Base-by-base conservation (phyloP, 1,140 invertebrate species). In the Lepidotrigona ventralis region DNA sequence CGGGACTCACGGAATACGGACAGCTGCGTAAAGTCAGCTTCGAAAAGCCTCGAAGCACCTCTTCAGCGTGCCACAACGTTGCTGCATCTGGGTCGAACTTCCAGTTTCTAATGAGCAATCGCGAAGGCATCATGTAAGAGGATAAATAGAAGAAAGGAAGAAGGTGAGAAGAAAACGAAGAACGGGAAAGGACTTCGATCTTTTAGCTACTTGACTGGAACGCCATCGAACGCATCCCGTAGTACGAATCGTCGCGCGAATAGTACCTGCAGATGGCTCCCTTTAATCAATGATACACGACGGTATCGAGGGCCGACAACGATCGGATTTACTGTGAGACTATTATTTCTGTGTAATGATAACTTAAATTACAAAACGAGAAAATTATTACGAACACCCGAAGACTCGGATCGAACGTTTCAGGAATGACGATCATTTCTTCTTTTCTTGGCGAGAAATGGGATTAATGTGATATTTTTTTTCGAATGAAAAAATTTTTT, bases 321-420 rank as follows among this genome's bases (percentile, higher is more conserved):
- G 71, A 81, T 81, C 79, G 33, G n/a, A 70, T 58, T 70, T 39
- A 58, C 6, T 53, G 14, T 26, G 58, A 39, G 54, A 39, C 39
- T 46, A 46, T 46, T 46, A 46, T 46, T 46, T 77, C 64, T 33
- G 19, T 71, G 71, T 66, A 71, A 9, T 54, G 54, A 9, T 58
- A 8, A 46, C 53, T 19, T 78, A 78, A 29, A 3, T 54, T 83
- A 39, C 23, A 46, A 19, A 29, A 8, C 12, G 0, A 6, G 0
- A 68, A n/a, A 80, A 21, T 26, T 26, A 73, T n/a, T n/a, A n/a
- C n/a, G n/a, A n/a, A n/a, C 68, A 68, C 91, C 91, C 90, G 87
- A 92, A 87, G 86, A 94, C 93, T 94, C 91, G 93, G 92, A 94
- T 93, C 88, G 91, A 93, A 94, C 93, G 93, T 94, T 93, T 93